Percentiles rank a stretch among this genome's conserved stretches.
These are phyloP conservation scores for Lophura nycthemera DNA, from an alignment of 2,113 vertebrate genomes.

Conservation along the genomic window DNA sequence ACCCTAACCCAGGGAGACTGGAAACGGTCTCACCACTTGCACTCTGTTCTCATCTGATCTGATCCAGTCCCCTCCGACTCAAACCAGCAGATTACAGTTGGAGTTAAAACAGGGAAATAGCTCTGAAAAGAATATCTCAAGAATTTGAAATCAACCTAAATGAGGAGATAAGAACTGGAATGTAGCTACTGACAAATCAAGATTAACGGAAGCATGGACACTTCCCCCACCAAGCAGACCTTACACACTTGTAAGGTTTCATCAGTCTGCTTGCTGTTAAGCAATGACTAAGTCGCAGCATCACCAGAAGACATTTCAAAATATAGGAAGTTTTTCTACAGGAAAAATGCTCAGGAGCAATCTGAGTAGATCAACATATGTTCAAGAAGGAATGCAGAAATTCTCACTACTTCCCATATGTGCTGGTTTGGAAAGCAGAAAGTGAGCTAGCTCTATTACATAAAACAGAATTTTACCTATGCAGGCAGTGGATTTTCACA, in stretches of 20 bases:
- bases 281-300: not conserved
- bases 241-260: not conserved
- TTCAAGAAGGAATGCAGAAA: not conserved
- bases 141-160: not conserved
- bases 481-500: not conserved
- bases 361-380: not conserved
- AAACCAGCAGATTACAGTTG: not conserved
- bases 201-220: accelerated
- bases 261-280: not conserved
- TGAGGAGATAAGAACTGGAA: accelerated
- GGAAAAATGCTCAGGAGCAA: not conserved
- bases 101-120: not conserved
- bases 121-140: not conserved
- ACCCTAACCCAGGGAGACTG: not conserved
- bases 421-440: not conserved
- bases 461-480: not conserved
- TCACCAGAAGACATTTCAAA: not conserved
- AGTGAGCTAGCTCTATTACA: not conserved
- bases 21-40: not conserved
- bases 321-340: not conserved
- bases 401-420: not conserved
- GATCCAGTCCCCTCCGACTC: not conserved
- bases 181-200: not conserved
- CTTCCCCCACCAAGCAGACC: not conserved
- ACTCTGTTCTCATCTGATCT: not conserved